Evolutionary conservation across 2,797 vertebrate genomes (phyloP).

Genomic region (Alosa sapidissima): DNA sequence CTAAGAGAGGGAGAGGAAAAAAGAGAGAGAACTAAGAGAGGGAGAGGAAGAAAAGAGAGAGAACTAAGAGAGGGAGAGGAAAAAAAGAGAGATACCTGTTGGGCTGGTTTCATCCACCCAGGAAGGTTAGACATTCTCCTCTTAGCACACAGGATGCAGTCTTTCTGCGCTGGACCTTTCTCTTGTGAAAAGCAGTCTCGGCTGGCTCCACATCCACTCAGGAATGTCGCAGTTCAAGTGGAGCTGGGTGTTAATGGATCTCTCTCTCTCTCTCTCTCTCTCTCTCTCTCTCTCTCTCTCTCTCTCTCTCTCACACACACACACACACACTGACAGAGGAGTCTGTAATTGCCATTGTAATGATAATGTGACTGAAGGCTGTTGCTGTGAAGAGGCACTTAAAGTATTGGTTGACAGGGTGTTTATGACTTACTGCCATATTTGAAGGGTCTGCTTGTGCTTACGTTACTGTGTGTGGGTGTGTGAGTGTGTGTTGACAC

Average conservation of each 20-base stretch:
- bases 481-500: not conserved
- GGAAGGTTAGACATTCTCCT: conserved; percentile 43
- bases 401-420: not conserved
- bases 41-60: conserved; percentile 49
- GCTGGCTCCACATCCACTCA: not conserved
- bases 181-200: not conserved
- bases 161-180: not conserved
- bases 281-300: not conserved
- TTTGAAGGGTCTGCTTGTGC: not conserved
- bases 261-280: not conserved
- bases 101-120: conserved; percentile 69
- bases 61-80: conserved; percentile 25
- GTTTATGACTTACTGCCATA: conserved; percentile 11
- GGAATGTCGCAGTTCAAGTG: not conserved
- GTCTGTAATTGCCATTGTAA: not conserved
- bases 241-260: no score
- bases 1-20: not conserved
- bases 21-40: conserved; percentile 38
- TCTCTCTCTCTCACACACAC: no score
- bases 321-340: not conserved
- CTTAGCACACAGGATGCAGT: conserved; percentile 22
- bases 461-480: not conserved
- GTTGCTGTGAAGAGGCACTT: not conserved
- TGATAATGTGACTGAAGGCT: not conserved
- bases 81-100: conserved; percentile 51